These are phyloP conservation scores for Clanis bilineata DNA, from an alignment of 2,888 invertebrate species.

Conservation along the genomic window DNA sequence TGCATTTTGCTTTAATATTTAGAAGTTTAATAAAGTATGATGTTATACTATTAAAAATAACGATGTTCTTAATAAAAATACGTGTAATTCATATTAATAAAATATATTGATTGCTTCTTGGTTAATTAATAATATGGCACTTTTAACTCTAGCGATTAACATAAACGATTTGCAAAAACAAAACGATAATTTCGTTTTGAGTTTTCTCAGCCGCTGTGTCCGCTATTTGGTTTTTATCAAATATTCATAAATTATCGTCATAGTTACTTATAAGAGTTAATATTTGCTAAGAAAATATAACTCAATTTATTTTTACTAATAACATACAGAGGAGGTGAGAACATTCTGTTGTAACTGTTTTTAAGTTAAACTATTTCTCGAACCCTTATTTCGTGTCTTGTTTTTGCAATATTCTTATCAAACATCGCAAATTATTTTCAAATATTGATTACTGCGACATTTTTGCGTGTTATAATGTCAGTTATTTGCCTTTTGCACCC, in stretches of 20 bases:
- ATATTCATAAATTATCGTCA: constrained; percentile 27
- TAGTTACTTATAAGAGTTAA: constrained; percentile 18
- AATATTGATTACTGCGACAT: constrained; percentile 23
- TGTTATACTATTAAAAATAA: neutral
- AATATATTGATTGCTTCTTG: neutral
- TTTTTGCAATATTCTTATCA: constrained; percentile 33
- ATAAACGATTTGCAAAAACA: constrained; percentile 28
- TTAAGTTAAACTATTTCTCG: constrained; percentile 21
- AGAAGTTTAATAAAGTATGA: neutral
- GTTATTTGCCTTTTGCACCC: constrained; percentile 43
- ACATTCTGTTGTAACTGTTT: constrained; percentile 16
- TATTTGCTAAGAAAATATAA: constrained; percentile 14
- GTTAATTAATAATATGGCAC: neutral
- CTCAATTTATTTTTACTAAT: constrained; percentile 20
- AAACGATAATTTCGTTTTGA: constrained; percentile 67
- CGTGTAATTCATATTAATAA: neutral
- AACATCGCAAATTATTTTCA: constrained; percentile 32
- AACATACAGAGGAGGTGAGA: constrained; percentile 21
- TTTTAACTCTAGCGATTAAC: constrained; percentile 19
- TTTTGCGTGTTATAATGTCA: constrained; percentile 20
- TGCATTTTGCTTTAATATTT: neutral
- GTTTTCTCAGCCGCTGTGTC: constrained; percentile 70
- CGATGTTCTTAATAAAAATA: neutral
- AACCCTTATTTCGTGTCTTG: neutral
- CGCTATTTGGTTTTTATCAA: constrained; percentile 60